These are phyloP conservation scores for Australoheros scitulus DNA, from an alignment of 2,113 vertebrate species.

Conservation along the genomic window DNA sequence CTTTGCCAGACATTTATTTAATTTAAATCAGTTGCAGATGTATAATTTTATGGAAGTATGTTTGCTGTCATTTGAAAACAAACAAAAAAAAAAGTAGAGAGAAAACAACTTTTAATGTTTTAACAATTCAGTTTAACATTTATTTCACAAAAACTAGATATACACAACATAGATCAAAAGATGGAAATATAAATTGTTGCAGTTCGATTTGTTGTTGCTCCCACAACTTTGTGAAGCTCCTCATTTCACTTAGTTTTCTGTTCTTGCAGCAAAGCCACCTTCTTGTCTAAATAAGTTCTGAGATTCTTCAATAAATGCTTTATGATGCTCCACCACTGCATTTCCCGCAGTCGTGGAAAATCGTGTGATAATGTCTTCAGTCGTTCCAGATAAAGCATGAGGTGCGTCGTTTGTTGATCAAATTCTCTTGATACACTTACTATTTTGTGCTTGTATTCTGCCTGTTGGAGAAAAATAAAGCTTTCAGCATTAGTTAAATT, in stretches of 20 bases:
- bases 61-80: no score
- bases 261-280: background rate
- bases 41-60: no score
- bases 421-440: rapidly evolving
- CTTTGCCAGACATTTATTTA: no score
- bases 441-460: rapidly evolving
- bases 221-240: background rate
- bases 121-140: background rate
- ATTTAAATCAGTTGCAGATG: no score
- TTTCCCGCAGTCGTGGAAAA: rapidly evolving
- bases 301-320: rapidly evolving
- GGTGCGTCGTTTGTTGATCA: rapidly evolving
- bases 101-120: no score
- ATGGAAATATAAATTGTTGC: rapidly evolving
- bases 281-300: rapidly evolving
- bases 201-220: rapidly evolving
- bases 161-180: background rate
- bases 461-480: background rate
- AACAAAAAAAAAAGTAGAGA: no score
- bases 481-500: background rate
- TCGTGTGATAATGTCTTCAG: rapidly evolving
- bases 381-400: rapidly evolving
- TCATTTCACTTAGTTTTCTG: background rate
- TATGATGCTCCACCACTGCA: rapidly evolving
- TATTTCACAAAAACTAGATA: background rate